phyloP scores from a whole-genome alignment of 2,797 vertebrate genomes.

The Babyrousa celebensis region DNA sequence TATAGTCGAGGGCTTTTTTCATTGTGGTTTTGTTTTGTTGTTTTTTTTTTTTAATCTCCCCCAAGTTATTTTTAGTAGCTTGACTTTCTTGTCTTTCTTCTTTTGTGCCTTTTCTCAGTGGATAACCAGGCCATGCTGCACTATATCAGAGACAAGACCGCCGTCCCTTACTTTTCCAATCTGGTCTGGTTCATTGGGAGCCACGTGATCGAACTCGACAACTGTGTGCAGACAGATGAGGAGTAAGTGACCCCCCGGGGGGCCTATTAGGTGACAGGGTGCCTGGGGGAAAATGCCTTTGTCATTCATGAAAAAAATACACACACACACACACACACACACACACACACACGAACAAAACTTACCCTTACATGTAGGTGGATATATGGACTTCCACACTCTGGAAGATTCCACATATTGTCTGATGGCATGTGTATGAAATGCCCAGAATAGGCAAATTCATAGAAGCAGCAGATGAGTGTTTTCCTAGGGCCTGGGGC shows the following conservation, averaged over 20 bases:
- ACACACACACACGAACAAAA: too few relatives aligned
- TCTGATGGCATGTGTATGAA: not conserved
- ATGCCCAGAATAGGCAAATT: not conserved
- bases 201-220: conserved; percentile 98
- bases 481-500: not conserved
- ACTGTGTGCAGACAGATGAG: conserved; percentile 99
- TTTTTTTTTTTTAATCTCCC: conserved; percentile 37
- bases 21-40: conserved; percentile 43
- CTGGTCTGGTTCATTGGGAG: conserved; percentile 99
- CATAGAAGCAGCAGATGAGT: not conserved
- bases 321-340: too few relatives aligned
- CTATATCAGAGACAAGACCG: conserved; percentile 99
- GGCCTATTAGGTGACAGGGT: not conserved
- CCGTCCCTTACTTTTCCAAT: conserved; percentile 99
- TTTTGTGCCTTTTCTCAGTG: conserved; percentile 92
- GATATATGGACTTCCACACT: not conserved
- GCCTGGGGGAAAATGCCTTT: not conserved
- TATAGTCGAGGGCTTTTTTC: conserved; percentile 71
- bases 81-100: conserved; percentile 74
- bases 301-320: not conserved
- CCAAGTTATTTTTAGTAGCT: conserved; percentile 76
- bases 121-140: conserved; percentile 99
- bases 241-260: conserved; percentile 93
- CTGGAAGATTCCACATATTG: not conserved
- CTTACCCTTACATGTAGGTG: not conserved